These are phyloP conservation scores for Phallusia fumigata DNA, from an alignment of 23 tunicate species.

Conservation along the genomic window DNA sequence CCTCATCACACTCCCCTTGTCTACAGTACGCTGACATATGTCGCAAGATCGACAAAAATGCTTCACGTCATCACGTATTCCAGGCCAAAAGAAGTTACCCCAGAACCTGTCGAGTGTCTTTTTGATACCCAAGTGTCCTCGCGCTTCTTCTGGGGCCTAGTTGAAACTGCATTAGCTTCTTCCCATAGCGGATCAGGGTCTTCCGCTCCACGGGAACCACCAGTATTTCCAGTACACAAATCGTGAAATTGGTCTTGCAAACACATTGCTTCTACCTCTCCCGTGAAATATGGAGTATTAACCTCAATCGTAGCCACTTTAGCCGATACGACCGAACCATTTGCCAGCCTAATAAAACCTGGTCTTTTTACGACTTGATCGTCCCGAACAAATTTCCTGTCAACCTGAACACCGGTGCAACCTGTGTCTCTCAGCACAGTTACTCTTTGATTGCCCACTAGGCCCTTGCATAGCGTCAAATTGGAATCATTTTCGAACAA, in stretches of 20 bases:
- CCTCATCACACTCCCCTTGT: constrained; percentile 8
- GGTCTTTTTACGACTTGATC: not conserved
- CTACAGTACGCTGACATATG: constrained; percentile 17
- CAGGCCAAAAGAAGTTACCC: constrained; percentile 30
- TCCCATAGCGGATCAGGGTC: too few species aligned
- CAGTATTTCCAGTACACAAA: too few species aligned
- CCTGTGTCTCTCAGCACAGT: constrained; percentile 12
- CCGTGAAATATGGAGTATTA: constrained; percentile 22
- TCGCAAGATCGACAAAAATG: constrained; percentile 6
- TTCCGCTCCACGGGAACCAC: too few species aligned
- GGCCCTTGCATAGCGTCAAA: not conserved
- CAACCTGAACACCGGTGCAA: not conserved
- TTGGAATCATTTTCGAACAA: too few species aligned
- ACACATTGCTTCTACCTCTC: not conserved
- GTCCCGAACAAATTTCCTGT: not conserved
- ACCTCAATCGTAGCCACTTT: not conserved
- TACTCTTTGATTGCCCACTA: not conserved
- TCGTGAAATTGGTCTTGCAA: too few species aligned
- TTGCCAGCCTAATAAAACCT: not conserved
- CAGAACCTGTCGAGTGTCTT: constrained; percentile 32
- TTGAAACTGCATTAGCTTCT: too few species aligned
- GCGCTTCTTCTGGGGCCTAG: too few species aligned
- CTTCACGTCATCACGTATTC: constrained; percentile 13
- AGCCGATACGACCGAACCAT: not conserved
- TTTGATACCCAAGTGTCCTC: constrained; percentile 49